A percentile compares a stretch with the other conserved stretches of the same genome.
These are phyloP conservation scores for Aleiodes testaceus DNA, from an alignment of 2,888 invertebrate genomes.

Conservation along the genomic window DNA sequence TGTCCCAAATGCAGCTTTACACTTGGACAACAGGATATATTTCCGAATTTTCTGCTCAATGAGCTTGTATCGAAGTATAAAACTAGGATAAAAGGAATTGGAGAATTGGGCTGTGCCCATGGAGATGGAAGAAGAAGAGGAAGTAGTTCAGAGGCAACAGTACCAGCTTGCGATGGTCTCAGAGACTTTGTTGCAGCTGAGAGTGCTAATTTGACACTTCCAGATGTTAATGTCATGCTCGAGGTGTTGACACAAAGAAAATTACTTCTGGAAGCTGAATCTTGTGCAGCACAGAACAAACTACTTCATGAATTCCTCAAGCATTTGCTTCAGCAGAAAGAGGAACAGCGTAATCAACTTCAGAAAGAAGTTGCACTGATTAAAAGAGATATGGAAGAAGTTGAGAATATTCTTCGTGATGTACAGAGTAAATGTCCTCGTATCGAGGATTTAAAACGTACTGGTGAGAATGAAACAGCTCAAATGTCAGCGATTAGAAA, in stretches of 20 bases:
- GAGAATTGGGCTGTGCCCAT: constrained; percentile 67
- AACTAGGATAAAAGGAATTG: constrained; percentile 74
- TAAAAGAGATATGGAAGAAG: constrained; percentile 82
- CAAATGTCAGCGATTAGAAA: constrained; percentile 75
- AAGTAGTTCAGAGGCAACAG: constrained; percentile 62
- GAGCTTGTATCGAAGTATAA: constrained; percentile 85
- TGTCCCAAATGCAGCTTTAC: constrained; percentile 90
- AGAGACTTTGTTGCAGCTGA: constrained; percentile 80
- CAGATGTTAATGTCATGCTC: constrained; percentile 87
- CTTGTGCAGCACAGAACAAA: constrained; percentile 84
- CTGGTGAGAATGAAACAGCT: constrained; percentile 73
- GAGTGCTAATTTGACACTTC: constrained; percentile 82
- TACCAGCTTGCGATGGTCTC: constrained; percentile 67
- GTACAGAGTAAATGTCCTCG: constrained; percentile 77
- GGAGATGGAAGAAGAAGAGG: constrained; percentile 57
- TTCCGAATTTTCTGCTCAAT: constrained; percentile 90
- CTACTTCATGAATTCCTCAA: constrained; percentile 89
- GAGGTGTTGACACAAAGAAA: constrained; percentile 86
- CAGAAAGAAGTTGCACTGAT: constrained; percentile 84
- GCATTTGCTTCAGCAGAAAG: constrained; percentile 83
- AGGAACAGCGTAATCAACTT: constrained; percentile 80
- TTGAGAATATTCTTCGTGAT: constrained; percentile 78
- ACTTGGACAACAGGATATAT: constrained; percentile 82
- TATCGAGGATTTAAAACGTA: constrained; percentile 75
- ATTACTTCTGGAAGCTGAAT: constrained; percentile 86